These are phyloP conservation scores for Podilymbus podiceps DNA, from an alignment of 2,113 vertebrate species.

Conservation along the genomic window DNA sequence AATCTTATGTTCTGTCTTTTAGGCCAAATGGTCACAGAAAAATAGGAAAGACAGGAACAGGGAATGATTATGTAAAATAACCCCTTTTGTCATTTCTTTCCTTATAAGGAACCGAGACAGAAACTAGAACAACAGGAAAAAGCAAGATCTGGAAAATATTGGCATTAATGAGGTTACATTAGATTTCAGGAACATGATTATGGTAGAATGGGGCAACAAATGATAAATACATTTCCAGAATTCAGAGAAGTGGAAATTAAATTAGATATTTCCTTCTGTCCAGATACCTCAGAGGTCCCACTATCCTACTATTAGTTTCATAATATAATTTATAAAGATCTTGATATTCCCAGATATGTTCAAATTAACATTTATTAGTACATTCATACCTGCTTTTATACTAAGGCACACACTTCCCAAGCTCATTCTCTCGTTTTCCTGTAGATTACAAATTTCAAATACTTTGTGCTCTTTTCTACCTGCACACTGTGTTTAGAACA, in stretches of 20 bases:
- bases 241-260: neutral
- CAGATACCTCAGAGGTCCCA: neutral
- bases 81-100: neutral
- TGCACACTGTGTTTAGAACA: neutral
- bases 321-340: neutral
- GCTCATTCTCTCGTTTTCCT: neutral
- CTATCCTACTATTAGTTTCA: neutral
- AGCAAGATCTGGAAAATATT: neutral
- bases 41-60: neutral
- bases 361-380: neutral
- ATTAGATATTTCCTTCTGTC: neutral
- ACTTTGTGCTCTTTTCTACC: neutral
- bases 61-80: conserved; percentile 24
- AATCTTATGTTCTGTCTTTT: neutral
- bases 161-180: neutral
- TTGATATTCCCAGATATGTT: neutral
- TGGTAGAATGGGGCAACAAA: neutral
- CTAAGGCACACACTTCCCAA: neutral
- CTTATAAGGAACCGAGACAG: neutral
- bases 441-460: neutral
- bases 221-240: neutral
- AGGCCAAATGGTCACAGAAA: neutral
- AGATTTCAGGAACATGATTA: neutral
- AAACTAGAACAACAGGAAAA: neutral
- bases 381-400: neutral